phyloP scores from a whole-genome alignment of 2,888 invertebrate species.

The Napeogenes sylphis region DNA sequence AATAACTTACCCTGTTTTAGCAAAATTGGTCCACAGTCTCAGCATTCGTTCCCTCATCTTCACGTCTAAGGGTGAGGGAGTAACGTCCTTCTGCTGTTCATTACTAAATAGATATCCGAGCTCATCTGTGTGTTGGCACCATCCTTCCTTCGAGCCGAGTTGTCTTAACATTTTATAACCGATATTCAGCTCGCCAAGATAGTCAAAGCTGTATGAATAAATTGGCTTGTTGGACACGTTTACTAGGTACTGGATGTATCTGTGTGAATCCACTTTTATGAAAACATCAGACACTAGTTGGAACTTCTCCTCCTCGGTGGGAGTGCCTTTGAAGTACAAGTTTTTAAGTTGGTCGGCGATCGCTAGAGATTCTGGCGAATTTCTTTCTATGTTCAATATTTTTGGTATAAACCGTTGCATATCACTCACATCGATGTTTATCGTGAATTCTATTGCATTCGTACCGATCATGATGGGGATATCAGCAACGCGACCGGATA shows the following conservation, averaged over 20 bases:
- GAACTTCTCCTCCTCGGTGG: conserved; percentile 48
- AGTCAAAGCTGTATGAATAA: conserved; percentile 66
- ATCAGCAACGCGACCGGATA: conserved; percentile 59
- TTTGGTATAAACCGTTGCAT: conserved; percentile 55
- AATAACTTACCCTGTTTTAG: conserved; percentile 64
- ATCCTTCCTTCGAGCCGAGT: conserved; percentile 45
- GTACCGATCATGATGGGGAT: conserved; percentile 63
- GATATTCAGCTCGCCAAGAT: conserved; percentile 58
- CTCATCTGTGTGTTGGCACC: conserved; percentile 43
- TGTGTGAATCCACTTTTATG: conserved; percentile 53
- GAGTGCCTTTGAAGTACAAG: conserved; percentile 55
- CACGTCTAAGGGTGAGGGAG: conserved; percentile 54
- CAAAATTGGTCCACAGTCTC: conserved; percentile 69
- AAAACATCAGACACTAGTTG: conserved; percentile 54
- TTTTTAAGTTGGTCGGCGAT: conserved; percentile 52
- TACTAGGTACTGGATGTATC: conserved; percentile 57
- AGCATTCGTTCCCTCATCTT: conserved; percentile 66
- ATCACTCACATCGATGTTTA: conserved; percentile 47
- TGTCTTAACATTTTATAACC: conserved; percentile 38
- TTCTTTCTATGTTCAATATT: conserved; percentile 51
- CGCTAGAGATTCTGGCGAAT: conserved; percentile 48
- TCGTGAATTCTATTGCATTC: conserved; percentile 50
- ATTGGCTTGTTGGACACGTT: conserved; percentile 59
- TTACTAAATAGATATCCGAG: conserved; percentile 63
- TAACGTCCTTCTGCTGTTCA: conserved; percentile 50